Percentiles rank a stretch among this genome's conserved stretches.
These are phyloP conservation scores for Myopa testacea DNA, from an alignment of 2,888 invertebrate species.

Conservation along the genomic window DNA sequence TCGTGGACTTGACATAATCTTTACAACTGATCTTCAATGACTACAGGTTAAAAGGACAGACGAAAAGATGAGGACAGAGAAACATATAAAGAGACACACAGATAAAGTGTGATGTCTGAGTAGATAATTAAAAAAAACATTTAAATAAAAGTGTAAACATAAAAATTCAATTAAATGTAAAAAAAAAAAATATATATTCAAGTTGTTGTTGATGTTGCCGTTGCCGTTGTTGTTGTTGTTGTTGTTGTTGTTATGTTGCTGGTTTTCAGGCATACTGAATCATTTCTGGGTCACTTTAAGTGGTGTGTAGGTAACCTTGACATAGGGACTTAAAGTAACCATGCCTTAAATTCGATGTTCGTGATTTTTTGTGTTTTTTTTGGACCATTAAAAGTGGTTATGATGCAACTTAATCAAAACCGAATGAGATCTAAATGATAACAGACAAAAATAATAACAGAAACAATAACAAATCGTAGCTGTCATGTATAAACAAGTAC, in stretches of 20 bases:
- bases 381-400: background rate
- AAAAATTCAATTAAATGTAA: too few species aligned
- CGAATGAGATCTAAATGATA: too few species aligned
- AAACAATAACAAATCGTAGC: background rate
- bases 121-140: too few species aligned
- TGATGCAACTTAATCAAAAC: background rate
- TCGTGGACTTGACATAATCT: background rate
- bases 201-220: too few species aligned
- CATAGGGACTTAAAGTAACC: background rate
- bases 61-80: too few species aligned
- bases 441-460: background rate
- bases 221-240: background rate
- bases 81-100: too few species aligned
- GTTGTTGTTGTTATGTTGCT: background rate
- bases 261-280: background rate
- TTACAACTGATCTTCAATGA: background rate
- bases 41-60: background rate
- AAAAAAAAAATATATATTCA: too few species aligned
- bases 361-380: background rate
- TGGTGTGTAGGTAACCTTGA: background rate
- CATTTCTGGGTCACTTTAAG: background rate
- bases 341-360: background rate
- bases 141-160: too few species aligned
- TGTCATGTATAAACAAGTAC: background rate
- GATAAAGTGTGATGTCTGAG: too few species aligned